Percentiles rank a stretch among this genome's conserved stretches.
Conservation (phyloP, 2,888 invertebrate species). For the Acanthosepion lycidas region DNA sequence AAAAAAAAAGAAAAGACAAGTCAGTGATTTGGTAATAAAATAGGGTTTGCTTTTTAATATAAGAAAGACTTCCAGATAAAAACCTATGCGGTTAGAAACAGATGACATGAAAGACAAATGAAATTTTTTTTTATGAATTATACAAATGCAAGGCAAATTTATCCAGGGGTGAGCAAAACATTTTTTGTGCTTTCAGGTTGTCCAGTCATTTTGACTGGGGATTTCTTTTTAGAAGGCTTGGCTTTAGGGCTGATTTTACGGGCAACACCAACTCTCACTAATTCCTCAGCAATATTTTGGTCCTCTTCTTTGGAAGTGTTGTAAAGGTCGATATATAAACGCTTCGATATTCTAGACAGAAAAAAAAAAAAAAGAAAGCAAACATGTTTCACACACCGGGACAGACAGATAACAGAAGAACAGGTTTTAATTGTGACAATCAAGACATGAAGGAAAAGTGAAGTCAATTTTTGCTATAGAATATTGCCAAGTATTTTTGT, state of each 20-base stretch:
- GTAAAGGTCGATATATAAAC: slow-evolving; percentile 60
- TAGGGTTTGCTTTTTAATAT: neutral
- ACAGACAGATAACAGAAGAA: no score
- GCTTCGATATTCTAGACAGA: slow-evolving; percentile 56
- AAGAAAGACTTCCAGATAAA: neutral
- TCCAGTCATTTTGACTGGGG: neutral
- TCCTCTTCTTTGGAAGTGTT: slow-evolving; percentile 70
- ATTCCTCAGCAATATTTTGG: slow-evolving; percentile 79
- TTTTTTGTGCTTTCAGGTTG: neutral
- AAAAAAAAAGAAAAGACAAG: neutral
- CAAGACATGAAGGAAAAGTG: no score
- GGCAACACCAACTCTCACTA: slow-evolving; percentile 80
- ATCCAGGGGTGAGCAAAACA: neutral
- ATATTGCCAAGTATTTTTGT: no score
- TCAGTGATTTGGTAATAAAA: neutral
- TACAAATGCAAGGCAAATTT: neutral
- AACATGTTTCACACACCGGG: neutral
- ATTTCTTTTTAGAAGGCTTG: neutral
- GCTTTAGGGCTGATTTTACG: slow-evolving; percentile 11
- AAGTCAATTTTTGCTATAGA: no score
- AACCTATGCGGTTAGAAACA: neutral
- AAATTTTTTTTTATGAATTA: neutral
- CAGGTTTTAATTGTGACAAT: no score
- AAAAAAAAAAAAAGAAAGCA: neutral
- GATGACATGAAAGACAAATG: slow-evolving; percentile 33